These are phyloP conservation scores for Apotomis betuletana DNA, from an alignment of 2,888 invertebrate genomes.

Conservation along the genomic window DNA sequence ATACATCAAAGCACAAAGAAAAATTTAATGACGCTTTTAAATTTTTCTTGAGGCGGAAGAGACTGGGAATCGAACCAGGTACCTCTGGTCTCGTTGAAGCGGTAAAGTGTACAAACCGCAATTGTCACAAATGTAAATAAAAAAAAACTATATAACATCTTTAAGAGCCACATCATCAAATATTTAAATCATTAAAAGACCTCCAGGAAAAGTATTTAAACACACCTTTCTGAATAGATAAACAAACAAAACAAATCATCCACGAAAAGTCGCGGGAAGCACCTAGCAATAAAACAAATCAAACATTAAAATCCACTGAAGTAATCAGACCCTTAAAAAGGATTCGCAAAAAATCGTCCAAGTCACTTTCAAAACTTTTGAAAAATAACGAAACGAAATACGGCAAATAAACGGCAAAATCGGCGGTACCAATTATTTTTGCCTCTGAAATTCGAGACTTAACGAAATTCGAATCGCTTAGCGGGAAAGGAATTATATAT, in stretches of 20 bases:
- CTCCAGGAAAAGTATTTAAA: background rate
- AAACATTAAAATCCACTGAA: conserved; percentile 53
- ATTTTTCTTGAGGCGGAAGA: too few relatives aligned
- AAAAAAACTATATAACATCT: too few relatives aligned
- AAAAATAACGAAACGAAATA: conserved; percentile 59
- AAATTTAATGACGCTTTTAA: too few relatives aligned
- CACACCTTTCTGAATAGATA: background rate
- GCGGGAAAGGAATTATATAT: conserved; percentile 77
- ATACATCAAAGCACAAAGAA: too few relatives aligned
- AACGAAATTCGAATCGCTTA: conserved; percentile 83
- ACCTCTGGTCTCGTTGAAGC: too few relatives aligned
- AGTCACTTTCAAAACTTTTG: conserved; percentile 48
- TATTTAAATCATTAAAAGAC: background rate
- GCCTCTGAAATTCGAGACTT: conserved; percentile 79
- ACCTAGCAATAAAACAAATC: conserved; percentile 47
- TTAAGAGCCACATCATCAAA: background rate
- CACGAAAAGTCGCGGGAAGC: conserved; percentile 45
- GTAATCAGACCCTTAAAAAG: conserved; percentile 61
- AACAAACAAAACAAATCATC: background rate
- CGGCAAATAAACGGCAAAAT: conserved; percentile 64
- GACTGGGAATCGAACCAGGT: too few relatives aligned
- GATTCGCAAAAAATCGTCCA: conserved; percentile 54
- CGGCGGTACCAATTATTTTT: conserved; percentile 81
- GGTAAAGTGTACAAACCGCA: too few relatives aligned
- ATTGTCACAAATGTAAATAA: too few relatives aligned